Evolutionary conservation across 2,113 vertebrate species (phyloP), one percentile per base, ranked within the genome.

Genomic region (Chauna torquata): DNA sequence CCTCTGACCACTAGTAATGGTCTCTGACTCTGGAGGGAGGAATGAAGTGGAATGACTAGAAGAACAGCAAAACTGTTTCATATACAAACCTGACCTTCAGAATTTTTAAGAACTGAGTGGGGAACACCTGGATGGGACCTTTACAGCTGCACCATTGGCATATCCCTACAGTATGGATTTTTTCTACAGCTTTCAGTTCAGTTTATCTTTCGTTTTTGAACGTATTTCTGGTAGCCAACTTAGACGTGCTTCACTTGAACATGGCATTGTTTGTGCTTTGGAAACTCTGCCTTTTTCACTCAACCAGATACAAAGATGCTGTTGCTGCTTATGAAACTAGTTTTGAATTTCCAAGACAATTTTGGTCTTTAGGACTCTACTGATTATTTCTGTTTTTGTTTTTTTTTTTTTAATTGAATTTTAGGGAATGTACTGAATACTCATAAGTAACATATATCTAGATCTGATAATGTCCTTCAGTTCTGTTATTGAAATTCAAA

Each of bases 401-500:
- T 30, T 15, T 72, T 50, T 74, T 42, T 86, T 50, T 8, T 3
- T 87, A 50, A 19, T 14, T 76, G 23, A 76, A 54, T 88, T 82
- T 87, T 55, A 71, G 70, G 52, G 82, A 68, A 16, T 36, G 11
- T 7, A 55, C 38, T 45, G 55, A 89, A 66, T 84, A 70, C 30
- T 78, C 2, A 0, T 47, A 55, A 86, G 28, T 88, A 76, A 69
- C 22, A 2, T 68, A 7, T 57, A 20, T 86, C 88, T 66, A 45
- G 25, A 45, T 55, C 18, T 75, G 50, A 15, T 45, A 78, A 34
- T 11, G 24, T 32, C 22, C 70, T 70, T 84, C 12, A 25, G 12
- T 64, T 89, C 19, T 62, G 42, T 71, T 90, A 44, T 57, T 87
- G 64, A 94, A 89, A 59, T 72, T 59, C 32, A 34, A 69, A 61